Evolutionary conservation across 2,113 vertebrate species (phyloP), one percentile per base, ranked within the genome.

Genomic region (Budorcas taxicolor): DNA sequence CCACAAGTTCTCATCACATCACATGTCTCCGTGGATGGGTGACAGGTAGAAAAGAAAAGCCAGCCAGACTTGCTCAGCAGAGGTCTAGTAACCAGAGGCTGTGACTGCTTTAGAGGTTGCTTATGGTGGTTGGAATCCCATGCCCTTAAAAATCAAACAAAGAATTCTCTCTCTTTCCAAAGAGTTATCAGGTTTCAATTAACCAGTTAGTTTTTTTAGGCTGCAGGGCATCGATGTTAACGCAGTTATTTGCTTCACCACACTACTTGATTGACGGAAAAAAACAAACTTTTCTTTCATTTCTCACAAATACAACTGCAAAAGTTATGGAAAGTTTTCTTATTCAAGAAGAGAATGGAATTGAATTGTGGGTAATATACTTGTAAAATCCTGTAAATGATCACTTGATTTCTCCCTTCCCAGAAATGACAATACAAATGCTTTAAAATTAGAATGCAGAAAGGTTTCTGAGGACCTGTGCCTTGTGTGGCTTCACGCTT

Each of bases 311-410:
- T 7, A 53, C 6, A 94, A 36, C 15, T 89, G 31, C n/a, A 91
- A 60, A 95, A 57, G 55, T 82, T 78, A 83, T 36, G 45, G 55
- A 85, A 91, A 85, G 10, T 47, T 81, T 94, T 92, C 47, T 97
- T 78, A 90, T 27, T 83, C 90, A 57, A 88, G 13, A 94, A 36
- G 19, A 92, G 78, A 94, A 91, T 14, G 60, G 45, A 80, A 81
- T 29, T 94, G 29, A 82, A 47, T 84, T 95, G 7, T 36, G 64
- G 55, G 71, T 87, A 57, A 67, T 29, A 74, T n/a, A 85, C 33
- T 95, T 93, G 40, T 84, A 91, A 96, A 96, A 60, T 97, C 67
- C 88, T 97, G 76, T 95, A 94, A 97, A 90, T 83, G 31, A 93
- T 78, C 29, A 47, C 33, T 57, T 62, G 43, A 87, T 43, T 90